A percentile compares a stretch with the other conserved stretches of the same genome.
Evolutionary conservation across 2,888 invertebrate species (phyloP).

Genomic region (Drosophila acutilabella): DNA sequence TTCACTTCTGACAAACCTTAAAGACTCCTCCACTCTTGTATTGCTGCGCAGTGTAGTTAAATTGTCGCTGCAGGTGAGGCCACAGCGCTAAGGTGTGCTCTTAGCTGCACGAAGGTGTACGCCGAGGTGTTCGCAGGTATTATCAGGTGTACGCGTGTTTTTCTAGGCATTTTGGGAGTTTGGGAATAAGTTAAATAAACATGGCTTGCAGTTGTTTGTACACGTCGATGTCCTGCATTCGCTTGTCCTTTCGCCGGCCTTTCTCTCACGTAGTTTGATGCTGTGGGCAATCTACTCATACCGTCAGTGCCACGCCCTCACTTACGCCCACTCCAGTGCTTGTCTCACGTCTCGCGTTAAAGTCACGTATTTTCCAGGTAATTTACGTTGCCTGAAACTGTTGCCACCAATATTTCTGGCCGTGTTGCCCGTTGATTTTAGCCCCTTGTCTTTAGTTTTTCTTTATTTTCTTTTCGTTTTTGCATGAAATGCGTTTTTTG

Average conservation of each 20-base stretch:
- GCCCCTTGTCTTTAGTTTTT: constrained; percentile 26
- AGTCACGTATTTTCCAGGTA: constrained; percentile 85
- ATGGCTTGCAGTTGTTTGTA: constrained; percentile 58
- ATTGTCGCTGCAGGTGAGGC: constrained; percentile 13
- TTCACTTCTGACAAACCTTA: too few species aligned
- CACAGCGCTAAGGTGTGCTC: constrained; percentile 20
- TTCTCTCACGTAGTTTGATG: constrained; percentile 40
- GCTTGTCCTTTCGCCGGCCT: constrained; percentile 56
- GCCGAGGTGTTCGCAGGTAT: constrained; percentile 2
- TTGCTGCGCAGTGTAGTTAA: constrained; percentile 7
- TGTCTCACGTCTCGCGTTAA: constrained; percentile 66
- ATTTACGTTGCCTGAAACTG: constrained; percentile 83
- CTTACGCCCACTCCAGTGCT: not conserved
- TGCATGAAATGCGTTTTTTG: constrained; percentile 78
- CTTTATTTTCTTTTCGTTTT: constrained; percentile 22
- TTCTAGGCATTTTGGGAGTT: constrained; percentile 30
- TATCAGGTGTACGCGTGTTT: constrained; percentile 27
- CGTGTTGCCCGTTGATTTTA: constrained; percentile 62
- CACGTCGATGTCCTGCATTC: constrained; percentile 33
- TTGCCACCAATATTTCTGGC: constrained; percentile 80
- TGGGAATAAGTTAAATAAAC: constrained; percentile 35
- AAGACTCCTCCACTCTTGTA: not conserved
- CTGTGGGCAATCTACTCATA: constrained; percentile 22
- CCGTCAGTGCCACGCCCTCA: not conserved
- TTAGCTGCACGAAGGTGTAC: not conserved